Conservation (phyloP, 2,113 vertebrate genomes). For the Melospiza melodia region DNA sequence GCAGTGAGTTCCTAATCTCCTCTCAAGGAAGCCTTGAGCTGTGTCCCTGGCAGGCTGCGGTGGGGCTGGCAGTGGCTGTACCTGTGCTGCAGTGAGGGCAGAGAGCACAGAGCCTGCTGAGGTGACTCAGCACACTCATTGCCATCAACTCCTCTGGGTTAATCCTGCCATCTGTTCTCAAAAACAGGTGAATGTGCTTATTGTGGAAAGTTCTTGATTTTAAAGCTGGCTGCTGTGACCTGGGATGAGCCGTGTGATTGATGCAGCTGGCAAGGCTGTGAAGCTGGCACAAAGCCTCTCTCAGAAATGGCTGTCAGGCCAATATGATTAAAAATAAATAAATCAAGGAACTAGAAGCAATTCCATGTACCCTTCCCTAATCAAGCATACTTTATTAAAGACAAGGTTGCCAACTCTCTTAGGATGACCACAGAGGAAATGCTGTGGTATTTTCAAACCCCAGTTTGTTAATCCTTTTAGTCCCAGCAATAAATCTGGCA, state of each 20-base stretch:
- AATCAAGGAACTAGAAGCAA: background rate
- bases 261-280: background rate
- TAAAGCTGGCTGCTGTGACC: background rate
- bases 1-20: background rate
- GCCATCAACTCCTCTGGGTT: background rate
- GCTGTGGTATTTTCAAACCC: background rate
- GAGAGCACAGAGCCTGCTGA: background rate
- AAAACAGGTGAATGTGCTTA: background rate
- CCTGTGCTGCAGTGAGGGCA: background rate
- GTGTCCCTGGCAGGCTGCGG: background rate
- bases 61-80: rapidly evolving
- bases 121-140: background rate
- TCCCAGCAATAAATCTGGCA: background rate
- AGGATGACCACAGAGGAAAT: background rate
- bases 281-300: background rate
- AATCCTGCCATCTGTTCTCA: background rate
- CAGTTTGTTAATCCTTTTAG: background rate
- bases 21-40: background rate
- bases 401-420: background rate
- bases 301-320: background rate
- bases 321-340: background rate
- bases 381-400: background rate
- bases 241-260: background rate
- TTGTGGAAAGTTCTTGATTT: background rate
- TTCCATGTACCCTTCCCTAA: background rate